Percentiles rank a stretch among this genome's conserved stretches.
These are phyloP conservation scores for Asteroscopus sphinx DNA, from an alignment of 2,888 invertebrate species.

Conservation along the genomic window DNA sequence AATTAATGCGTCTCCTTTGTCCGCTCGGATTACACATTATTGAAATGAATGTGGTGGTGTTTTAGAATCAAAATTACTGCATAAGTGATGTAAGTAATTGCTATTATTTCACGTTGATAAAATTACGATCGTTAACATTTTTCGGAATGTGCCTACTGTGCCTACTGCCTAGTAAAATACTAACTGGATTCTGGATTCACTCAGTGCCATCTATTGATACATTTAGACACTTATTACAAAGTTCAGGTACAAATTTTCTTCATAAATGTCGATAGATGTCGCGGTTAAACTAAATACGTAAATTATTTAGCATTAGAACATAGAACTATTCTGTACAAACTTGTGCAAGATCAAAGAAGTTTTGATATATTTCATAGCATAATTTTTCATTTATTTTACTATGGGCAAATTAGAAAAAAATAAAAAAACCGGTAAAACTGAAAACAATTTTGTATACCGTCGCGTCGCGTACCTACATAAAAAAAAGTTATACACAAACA, in stretches of 20 bases:
- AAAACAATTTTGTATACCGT: constrained; percentile 16
- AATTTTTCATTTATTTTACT: neutral
- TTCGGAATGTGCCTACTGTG: too few relatives aligned
- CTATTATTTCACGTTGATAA: constrained; percentile 5
- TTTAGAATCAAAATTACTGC: too few relatives aligned
- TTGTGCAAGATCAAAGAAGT: neutral
- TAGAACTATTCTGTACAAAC: neutral
- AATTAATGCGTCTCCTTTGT: constrained; percentile 7
- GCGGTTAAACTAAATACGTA: fast-evolving
- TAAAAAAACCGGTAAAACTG: constrained; percentile 45
- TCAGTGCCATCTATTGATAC: constrained; percentile 16
- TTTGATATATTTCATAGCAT: neutral
- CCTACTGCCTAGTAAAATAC: too few relatives aligned
- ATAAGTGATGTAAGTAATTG: neutral
- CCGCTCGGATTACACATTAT: too few relatives aligned
- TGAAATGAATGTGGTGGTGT: too few relatives aligned
- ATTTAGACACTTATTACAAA: neutral
- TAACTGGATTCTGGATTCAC: too few relatives aligned
- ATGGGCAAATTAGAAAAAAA: neutral
- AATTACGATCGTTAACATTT: too few relatives aligned
- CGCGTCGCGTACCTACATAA: constrained; percentile 50
- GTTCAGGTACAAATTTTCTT: neutral
- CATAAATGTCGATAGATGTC: constrained; percentile 23
- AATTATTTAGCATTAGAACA: neutral
- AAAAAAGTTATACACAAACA: constrained; percentile 89